Conservation (phyloP, 2,113 vertebrate genomes). For the Porphyrio hochstetteri region DNA sequence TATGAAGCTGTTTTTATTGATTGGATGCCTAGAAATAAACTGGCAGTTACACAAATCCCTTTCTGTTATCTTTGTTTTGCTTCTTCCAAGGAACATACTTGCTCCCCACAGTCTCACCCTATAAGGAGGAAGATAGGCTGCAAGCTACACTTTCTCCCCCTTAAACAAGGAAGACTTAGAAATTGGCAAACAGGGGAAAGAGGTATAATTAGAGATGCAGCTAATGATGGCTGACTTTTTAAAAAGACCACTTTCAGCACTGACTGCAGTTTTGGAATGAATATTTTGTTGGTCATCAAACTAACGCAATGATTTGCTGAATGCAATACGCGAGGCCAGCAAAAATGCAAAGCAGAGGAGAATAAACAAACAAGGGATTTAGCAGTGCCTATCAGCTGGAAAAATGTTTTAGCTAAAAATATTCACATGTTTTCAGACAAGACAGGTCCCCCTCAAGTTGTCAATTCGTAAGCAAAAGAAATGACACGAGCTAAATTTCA, state of each 20-base stretch:
- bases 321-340: background rate
- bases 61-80: background rate
- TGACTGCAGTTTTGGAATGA: background rate
- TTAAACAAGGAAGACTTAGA: background rate
- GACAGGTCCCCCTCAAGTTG: background rate
- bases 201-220: background rate
- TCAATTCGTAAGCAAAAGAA: slow-evolving; percentile 38
- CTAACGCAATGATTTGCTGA: background rate
- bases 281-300: background rate
- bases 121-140: background rate
- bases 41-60: background rate
- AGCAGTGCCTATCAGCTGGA: background rate
- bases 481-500: background rate
- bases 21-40: background rate
- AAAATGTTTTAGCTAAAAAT: slow-evolving; percentile 6
- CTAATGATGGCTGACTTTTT: background rate
- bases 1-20: background rate
- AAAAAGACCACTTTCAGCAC: background rate
- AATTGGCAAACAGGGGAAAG: background rate
- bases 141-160: background rate
- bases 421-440: background rate
- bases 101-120: background rate
- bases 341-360: background rate
- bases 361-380: background rate
- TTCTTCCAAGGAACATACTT: background rate